Evolutionary conservation across 2,797 vertebrate species (phyloP).

Genomic region (Galago senegalensis): DNA sequence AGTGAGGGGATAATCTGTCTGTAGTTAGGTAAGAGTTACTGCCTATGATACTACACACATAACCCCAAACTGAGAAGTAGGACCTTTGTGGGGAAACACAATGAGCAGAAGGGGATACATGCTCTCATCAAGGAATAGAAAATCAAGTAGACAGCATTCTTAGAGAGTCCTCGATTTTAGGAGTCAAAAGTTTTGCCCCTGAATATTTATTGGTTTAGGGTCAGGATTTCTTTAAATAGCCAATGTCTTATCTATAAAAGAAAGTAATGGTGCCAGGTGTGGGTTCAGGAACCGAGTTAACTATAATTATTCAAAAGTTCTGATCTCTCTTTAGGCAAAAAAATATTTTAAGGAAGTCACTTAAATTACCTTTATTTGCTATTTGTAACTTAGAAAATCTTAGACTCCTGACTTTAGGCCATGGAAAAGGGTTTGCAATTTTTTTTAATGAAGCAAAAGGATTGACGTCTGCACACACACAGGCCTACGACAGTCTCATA

Average conservation of each 20-base stretch:
- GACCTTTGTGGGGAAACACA: not conserved
- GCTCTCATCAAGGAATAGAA: not conserved
- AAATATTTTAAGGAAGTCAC: not conserved
- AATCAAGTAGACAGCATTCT: not conserved
- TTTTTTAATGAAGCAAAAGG: not conserved
- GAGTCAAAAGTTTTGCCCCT: not conserved
- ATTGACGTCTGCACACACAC: not conserved
- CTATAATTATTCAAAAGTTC: not conserved
- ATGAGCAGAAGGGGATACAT: not conserved
- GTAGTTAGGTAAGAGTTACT: not conserved
- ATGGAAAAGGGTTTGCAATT: not conserved
- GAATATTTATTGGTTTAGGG: not conserved
- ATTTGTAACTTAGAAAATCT: not conserved
- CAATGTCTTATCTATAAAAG: not conserved
- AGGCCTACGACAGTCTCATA: not conserved
- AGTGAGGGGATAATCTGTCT: not conserved
- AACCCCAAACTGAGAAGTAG: slow-evolving; percentile 26
- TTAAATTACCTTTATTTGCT: not conserved
- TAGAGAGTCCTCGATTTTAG: not conserved
- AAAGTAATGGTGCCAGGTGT: not conserved
- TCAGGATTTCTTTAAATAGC: not conserved
- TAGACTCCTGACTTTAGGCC: not conserved
- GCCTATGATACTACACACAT: not conserved
- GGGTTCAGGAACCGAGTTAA: not conserved
- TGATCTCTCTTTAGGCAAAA: not conserved